A percentile compares a stretch with the other conserved stretches of the same genome.
These are phyloP conservation scores for Fabriciana adippe DNA, from an alignment of 2,888 invertebrate species.

Conservation along the genomic window DNA sequence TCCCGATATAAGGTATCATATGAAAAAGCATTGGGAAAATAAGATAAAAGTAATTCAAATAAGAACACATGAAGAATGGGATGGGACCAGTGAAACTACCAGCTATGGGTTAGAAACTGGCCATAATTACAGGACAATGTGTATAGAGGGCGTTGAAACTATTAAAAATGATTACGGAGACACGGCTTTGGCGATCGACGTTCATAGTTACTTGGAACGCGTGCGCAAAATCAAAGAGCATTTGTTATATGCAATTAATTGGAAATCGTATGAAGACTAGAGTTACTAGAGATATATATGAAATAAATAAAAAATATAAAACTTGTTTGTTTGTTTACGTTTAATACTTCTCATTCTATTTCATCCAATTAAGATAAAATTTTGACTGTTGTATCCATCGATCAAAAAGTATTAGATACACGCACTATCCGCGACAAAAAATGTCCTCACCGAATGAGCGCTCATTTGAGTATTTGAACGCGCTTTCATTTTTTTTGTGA, in stretches of 20 bases:
- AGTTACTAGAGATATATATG: not conserved
- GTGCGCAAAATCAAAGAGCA: conserved; percentile 53
- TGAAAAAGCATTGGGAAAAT: conserved; percentile 56
- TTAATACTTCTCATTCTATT: not conserved
- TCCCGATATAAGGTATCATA: conserved; percentile 63
- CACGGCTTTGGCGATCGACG: conserved; percentile 57
- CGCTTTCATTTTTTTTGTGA: too few relatives aligned
- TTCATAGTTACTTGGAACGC: conserved; percentile 60
- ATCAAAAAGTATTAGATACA: too few relatives aligned
- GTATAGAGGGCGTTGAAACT: conserved; percentile 61
- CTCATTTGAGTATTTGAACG: too few relatives aligned
- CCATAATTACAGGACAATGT: conserved; percentile 67
- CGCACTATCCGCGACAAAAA: too few relatives aligned
- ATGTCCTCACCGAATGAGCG: too few relatives aligned
- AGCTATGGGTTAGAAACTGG: conserved; percentile 60
- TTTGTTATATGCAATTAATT: conserved; percentile 60
- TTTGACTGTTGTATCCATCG: too few relatives aligned
- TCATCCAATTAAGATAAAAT: too few relatives aligned
- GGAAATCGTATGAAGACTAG: conserved; percentile 55
- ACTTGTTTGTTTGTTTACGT: not conserved
- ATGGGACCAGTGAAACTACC: conserved; percentile 61
- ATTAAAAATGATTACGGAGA: conserved; percentile 65
- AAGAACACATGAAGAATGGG: conserved; percentile 64
- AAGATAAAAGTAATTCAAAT: conserved; percentile 52
- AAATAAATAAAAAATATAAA: not conserved